phyloP scores from a whole-genome alignment of 2,113 vertebrate species.

The Tupaia chinensis region DNA sequence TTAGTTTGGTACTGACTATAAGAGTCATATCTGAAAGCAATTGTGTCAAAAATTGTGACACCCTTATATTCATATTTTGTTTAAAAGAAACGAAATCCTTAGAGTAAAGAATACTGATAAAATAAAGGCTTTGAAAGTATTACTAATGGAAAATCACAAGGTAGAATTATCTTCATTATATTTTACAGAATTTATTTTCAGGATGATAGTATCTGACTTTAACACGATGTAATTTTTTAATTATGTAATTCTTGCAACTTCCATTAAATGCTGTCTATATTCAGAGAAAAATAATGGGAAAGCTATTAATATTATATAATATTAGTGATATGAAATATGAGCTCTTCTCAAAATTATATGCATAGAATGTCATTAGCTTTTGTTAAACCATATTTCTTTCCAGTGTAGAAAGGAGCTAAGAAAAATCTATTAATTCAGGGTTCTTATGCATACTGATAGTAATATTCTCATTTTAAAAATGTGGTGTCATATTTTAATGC shows the following conservation, averaged over 20 bases:
- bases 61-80: constrained; percentile 12
- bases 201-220: background rate
- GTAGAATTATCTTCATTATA: constrained; percentile 49
- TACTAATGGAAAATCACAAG: constrained; percentile 54
- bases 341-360: background rate
- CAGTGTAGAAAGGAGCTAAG: background rate
- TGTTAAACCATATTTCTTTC: constrained; percentile 51
- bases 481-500: background rate
- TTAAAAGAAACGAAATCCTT: constrained; percentile 12
- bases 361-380: constrained; percentile 21
- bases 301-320: constrained; percentile 33
- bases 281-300: constrained; percentile 55
- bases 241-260: constrained; percentile 33
- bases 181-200: background rate
- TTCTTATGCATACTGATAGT: background rate
- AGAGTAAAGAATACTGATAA: constrained; percentile 51
- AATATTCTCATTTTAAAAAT: background rate
- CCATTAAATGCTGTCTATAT: constrained; percentile 32
- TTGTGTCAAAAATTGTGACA: constrained; percentile 5
- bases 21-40: background rate
- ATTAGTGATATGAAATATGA: constrained; percentile 36
- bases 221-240: constrained; percentile 52
- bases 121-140: background rate
- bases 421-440: constrained; percentile 12
- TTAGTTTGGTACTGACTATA: background rate